Base-by-base conservation (phyloP, 2,797 vertebrate genomes). In the Psittacula echo region DNA sequence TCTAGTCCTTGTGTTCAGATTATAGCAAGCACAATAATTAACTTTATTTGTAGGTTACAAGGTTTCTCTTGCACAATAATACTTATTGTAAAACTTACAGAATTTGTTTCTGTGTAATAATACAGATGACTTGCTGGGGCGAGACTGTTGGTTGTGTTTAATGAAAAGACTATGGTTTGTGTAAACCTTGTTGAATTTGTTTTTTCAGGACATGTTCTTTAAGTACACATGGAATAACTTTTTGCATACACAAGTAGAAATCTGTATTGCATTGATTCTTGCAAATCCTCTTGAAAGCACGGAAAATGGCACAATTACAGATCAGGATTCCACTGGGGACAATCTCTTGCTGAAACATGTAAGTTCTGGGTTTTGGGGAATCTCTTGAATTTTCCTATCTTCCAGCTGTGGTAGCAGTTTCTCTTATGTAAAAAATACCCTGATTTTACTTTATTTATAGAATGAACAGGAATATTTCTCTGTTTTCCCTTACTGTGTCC, bases 161-260 rank as follows among this genome's bases (percentile, higher is more conserved):
- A 70, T 41, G 13, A 50, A 34, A 86, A 83, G 11, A 39, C 39
- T 4, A 45, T 68, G 30, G 2, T 76, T 65, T 94, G 23, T 50
- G 19, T 92, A 64, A 89, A 71, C 51, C 2, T 45, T 3, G 27
- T 56, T 91, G 62, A 51, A 92, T 93, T 95, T 93, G 7, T 81
- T 87, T 83, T 83, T 93, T 48, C 91, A 99, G 99, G 99, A 99
- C 93, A 99, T 99, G 99, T 99, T 99, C 98, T 99, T 99, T 97
- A 99, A 98, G 96, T 99, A 99, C 93, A 99, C 99, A 1, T 99
- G 99, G 99, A 99, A 99, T 98, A 99, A 99, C 96, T 99, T 99
- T 95, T 98, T 99, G 90, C 99, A 99, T 95, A 99, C 99, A 76
- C 99, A 99, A 98, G 99, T 99, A 97, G 99, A 99, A 98, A 99